Conservation (phyloP, 2,888 invertebrate genomes). For the Monochamus alternatus region DNA sequence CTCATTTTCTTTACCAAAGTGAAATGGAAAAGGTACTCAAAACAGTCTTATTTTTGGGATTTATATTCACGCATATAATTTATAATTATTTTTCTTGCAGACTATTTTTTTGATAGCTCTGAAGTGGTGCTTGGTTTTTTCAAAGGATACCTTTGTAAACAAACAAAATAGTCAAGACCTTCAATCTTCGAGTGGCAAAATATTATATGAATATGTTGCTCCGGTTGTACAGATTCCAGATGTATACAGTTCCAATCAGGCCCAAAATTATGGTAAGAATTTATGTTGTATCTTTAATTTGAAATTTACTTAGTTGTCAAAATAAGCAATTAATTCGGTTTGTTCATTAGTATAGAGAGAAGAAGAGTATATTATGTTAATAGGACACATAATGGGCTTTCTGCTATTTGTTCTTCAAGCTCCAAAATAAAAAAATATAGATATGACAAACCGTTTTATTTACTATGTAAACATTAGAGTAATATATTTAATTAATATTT, state of each 20-base stretch:
- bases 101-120: constrained; percentile 7
- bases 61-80: neutral
- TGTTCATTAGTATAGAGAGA: too few relatives aligned
- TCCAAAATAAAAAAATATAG: too few relatives aligned
- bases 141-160: constrained; percentile 17
- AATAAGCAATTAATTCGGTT: too few relatives aligned
- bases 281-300: too few relatives aligned
- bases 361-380: too few relatives aligned
- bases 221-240: constrained; percentile 35
- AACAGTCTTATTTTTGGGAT: constrained; percentile 10
- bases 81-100: constrained; percentile 27
- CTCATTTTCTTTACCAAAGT: constrained; percentile 14
- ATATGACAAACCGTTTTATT: too few relatives aligned
- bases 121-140: constrained; percentile 19
- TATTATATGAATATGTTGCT: constrained; percentile 43
- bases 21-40: constrained; percentile 29
- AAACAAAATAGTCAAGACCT: constrained; percentile 32
- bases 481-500: too few relatives aligned
- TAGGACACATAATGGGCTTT: too few relatives aligned
- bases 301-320: too few relatives aligned
- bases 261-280: constrained; percentile 26
- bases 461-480: too few relatives aligned
- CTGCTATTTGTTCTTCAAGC: too few relatives aligned
- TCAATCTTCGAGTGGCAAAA: constrained; percentile 36
- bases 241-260: constrained; percentile 17